Evolutionary conservation across 2,113 vertebrate genomes (phyloP), one percentile per base, ranked within the genome.

Genomic region (Tupaia tana): DNA sequence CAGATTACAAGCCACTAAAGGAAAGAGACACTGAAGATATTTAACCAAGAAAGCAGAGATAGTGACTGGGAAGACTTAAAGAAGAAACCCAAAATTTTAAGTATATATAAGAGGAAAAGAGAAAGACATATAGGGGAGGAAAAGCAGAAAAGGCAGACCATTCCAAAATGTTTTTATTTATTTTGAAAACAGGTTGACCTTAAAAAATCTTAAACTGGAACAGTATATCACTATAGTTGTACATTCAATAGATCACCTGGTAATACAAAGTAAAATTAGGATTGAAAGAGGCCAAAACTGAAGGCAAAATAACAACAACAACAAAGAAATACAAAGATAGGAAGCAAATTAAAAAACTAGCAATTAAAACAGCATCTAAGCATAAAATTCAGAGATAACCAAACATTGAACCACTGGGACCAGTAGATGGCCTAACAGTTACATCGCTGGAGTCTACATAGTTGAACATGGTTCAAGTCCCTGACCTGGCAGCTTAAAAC

Each of bases 361-460:
- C 31, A 12, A 22, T 22, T 73, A 2, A 58, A 78, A 84, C 15
- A 59, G 19, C n/a, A 12, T 43, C 43, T 78, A 79, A 78, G 67
- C 58, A 89, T 63, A 66, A 89, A 95, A 89, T 73, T 7, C 74
- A 93, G 67, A 86, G n/a, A 73, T 29, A 77, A 63, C 43, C 43
- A 43, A 43, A 43, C 43, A 43, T 43, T 43, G 43, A 43, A 43
- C 43, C 43, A 43, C 43, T 6, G 43, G 43, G 43, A 43, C 43
- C 43, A 43, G 43, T 6, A 43, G 43, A 43, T 43, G 43, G 43
- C 43, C 4, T 43, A 43, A 43, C 43, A 43, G 43, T 43, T 43
- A 43, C 43, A 43, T 43, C 43, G 43, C 43, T 43, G 43, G 43
- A 43, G 43, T 43, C 43, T 43, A 43, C 43, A 43, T 43, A 43